Evolutionary conservation across 2,113 vertebrate species (phyloP), one percentile per base, ranked within the genome.

Genomic region (Syngnathus scovelli): DNA sequence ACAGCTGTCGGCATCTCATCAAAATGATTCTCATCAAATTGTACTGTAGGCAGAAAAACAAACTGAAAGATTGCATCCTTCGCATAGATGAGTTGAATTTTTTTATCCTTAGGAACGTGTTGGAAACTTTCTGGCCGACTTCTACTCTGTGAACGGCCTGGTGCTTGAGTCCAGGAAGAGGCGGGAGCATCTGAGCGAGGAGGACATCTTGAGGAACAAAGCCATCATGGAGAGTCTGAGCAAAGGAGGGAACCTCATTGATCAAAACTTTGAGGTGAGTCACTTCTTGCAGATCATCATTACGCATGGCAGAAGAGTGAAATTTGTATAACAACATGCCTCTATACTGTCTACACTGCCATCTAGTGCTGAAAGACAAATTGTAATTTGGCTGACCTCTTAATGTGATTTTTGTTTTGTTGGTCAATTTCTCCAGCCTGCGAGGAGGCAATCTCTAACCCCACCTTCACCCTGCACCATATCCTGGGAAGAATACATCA

Each of bases 141-240:
- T 99, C 90, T 99, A 98, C 81, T 82, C 93, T 64, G 96, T 99
- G 71, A 98, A 98, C 78, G 98, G 96, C 19, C 92, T 99, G 77
- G 94, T 99, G 41, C 83, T 99, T 68, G 98, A 99, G 85, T 99
- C 96, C 11, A 92, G 96, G 84, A 99, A 99, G 87, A 93, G 98
- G 75, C 90, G 98, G 68, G 98, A 99, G 68, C 98, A 99, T 71
- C 93, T 99, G 76, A 98, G 94, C 41, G 96, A 99, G 85, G 98
- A 99, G 82, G 98, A 99, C 79, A 99, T 99, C 78, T 88, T 98
- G 85, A 92, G 98, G 78, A 99, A 99, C 78, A 99, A 99, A 88
- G 96, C 98, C 62, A 98, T 99, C 83, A 97, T 99, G 96, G 98
- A 99, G 90, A 99, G 96, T 84, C 91, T 99, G 69, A 99, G 96